phyloP scores from a whole-genome alignment of 2,888 invertebrate species.

The Eupeodes luniger region DNA sequence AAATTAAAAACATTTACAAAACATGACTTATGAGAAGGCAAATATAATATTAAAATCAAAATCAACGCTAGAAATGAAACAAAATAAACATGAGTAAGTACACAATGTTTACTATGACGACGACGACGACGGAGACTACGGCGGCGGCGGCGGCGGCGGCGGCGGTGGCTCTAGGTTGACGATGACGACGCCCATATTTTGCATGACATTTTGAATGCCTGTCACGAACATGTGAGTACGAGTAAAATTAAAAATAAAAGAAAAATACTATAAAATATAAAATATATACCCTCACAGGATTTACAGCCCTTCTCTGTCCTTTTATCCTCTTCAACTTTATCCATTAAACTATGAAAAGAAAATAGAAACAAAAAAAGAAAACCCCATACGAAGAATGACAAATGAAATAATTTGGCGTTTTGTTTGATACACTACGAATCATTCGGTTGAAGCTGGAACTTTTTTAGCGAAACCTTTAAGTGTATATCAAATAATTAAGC shows the following conservation, averaged over 20 bases:
- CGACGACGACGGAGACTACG: neutral
- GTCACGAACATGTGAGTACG: slow-evolving; percentile 71
- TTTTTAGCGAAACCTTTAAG: too few relatives aligned
- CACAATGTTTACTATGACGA: neutral
- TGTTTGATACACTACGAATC: slow-evolving; percentile 9
- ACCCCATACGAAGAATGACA: slow-evolving; percentile 58
- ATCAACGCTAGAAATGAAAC: slow-evolving; percentile 64
- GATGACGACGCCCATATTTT: slow-evolving; percentile 64
- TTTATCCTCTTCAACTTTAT: neutral
- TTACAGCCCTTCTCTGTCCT: neutral
- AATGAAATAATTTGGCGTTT: slow-evolving; percentile 62
- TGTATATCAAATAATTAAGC: too few relatives aligned
- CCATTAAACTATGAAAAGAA: neutral
- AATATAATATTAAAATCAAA: slow-evolving; percentile 59
- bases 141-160: neutral
- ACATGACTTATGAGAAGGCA: neutral
- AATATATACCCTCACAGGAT: slow-evolving; percentile 34
- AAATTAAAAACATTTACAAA: neutral
- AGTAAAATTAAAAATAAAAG: slow-evolving; percentile 37
- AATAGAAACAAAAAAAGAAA: slow-evolving; percentile 31
- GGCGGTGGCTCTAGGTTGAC: neutral
- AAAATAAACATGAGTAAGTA: slow-evolving; percentile 51
- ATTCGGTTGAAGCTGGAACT: neutral
- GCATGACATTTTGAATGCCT: slow-evolving; percentile 75
- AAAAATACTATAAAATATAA: neutral